Evolutionary conservation across 2,888 invertebrate genomes (phyloP).

Genomic region (Nephrotoma appendiculata): DNA sequence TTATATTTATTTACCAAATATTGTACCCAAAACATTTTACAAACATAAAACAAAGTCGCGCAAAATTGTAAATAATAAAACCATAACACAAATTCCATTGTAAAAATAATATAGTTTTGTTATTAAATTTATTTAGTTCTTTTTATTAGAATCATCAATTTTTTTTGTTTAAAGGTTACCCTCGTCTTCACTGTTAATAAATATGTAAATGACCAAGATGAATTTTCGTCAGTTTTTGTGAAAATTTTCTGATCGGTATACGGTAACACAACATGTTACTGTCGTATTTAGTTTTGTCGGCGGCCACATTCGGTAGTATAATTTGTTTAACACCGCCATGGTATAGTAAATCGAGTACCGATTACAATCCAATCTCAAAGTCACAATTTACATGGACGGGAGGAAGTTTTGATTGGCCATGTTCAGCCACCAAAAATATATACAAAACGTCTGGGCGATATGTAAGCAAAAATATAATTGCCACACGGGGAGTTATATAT

Average conservation of each 20-base stretch:
- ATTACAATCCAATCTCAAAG: conserved; percentile 12
- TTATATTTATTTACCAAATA: not conserved
- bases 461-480: conserved; percentile 41
- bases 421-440: conserved; percentile 37
- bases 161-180: not conserved
- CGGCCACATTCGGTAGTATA: conserved; percentile 7
- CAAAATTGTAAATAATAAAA: not conserved
- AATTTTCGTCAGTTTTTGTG: not conserved
- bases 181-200: not conserved
- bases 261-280: not conserved
- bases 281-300: not conserved
- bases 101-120: not conserved
- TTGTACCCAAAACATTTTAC: not conserved
- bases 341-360: conserved; percentile 24
- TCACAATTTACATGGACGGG: conserved; percentile 28
- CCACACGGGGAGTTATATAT: conserved; percentile 42
- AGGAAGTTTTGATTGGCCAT: conserved; percentile 35
- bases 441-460: conserved; percentile 41
- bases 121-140: not conserved
- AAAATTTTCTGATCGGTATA: not conserved
- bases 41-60: too few relatives aligned
- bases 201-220: not conserved
- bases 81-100: not conserved
- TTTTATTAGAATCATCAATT: not conserved
- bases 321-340: conserved; percentile 15